Evolutionary conservation across 2,888 invertebrate species (phyloP), one percentile per base, ranked within the genome.

Genomic region (Coelopa pilipes): DNA sequence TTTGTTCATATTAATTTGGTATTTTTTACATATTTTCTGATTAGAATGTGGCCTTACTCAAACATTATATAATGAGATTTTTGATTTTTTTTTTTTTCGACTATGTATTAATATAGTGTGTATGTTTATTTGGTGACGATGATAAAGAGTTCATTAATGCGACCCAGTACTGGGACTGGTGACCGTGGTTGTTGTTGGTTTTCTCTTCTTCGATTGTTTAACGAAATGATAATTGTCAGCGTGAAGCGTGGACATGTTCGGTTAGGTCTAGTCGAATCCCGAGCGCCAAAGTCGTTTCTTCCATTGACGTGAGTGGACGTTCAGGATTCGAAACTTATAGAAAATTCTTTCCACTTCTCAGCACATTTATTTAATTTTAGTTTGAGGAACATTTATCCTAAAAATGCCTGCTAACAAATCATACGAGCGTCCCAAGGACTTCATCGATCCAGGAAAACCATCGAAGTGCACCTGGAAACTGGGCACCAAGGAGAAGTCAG

Each of bases 381-480:
- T 63, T 15, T 62, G 5, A 24, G 9, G 49, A 7, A 49, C 9
- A 68, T 46, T 47, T 47, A 53, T 57, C 19, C 70, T 66, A 13
- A 73, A 65, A 70, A 85, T 85, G 84, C 78, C 84, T 62, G 78
- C 80, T 21, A 80, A 76, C 50, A 83, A 84, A 59, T 66, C 80
- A 1, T 82, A 83, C 65, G 77, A 78, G 17, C 67, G 80, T 24
- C 82, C 81, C 68, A 78, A 81, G 75, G 84, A 87, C 66, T 87
- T 83, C 67, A 79, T 84, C 45, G 82, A 85, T 82, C 87, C 86
- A 50, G 83, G 84, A 15, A 67, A 77, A 76, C 83, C 84, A 13
- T 86, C 87, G 57, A 84, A 80, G 72, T 87, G 87, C 74, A 84
- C 82, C 72, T 87, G 87, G 87, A 82, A 85, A 76, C 74, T 84